Evolutionary conservation across 2,797 vertebrate genomes (phyloP), one percentile per base, ranked within the genome.

Genomic region (Spheniscus humboldti): DNA sequence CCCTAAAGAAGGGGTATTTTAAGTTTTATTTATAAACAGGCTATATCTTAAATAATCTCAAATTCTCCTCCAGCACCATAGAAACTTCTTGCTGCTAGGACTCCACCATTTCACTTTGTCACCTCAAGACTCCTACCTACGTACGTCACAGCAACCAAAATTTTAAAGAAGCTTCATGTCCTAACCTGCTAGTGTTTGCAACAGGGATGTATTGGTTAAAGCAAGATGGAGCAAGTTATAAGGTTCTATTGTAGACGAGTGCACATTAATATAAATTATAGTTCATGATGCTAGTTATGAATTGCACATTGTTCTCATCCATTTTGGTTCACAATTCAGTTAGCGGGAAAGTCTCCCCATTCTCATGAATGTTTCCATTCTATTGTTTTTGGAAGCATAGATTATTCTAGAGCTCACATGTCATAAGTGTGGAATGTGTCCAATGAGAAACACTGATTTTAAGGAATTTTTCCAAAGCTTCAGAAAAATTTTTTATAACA

Each of bases 341-440:
- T 71, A 92, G 43, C 15, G 71, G 39, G 27, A 95, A 93, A 82
- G 75, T 18, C 45, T 95, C 56, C 22, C 30, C 53, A n/a, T 84
- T 75, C 74, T 85, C 37, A 85, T 53, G 17, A 95, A 91, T 87
- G 48, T 85, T 97, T 87, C 72, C 37, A 85, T 77, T 92, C 83
- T 80, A 72, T 92, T 97, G 90, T 91, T 94, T 72, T 87, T 48
- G 41, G 88, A 94, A 89, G 48, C 53, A 74, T 39, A 64, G 35
- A 77, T 87, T 91, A 67, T 82, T 91, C 78, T 80, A 85, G 53
- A 95, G 59, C 27, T 96, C 39, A 45, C 12, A 83, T 24, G 68
- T 92, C 84, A 2, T 73, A 93, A 87, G 41, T 68, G 53, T 85
- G 92, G 93, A 95, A 95, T 87, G 60, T 43, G 23, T 62, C 60